Base-by-base conservation (phyloP, 2,888 invertebrate genomes). In the Mythimna ferrago region DNA sequence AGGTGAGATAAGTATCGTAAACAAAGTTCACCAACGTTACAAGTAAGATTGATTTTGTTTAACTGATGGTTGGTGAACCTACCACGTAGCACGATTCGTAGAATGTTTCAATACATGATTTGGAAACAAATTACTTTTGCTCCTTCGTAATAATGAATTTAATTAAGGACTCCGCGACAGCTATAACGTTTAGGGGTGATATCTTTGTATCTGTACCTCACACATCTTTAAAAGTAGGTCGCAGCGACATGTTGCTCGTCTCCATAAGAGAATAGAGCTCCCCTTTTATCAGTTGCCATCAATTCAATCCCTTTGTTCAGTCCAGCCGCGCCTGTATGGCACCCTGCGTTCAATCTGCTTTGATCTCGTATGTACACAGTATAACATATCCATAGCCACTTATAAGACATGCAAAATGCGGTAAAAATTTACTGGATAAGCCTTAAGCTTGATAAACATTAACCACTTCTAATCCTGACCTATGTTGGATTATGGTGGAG, bases 281-380 rank as follows among this genome's bases (percentile, higher is more conserved):
- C 87, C 86, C 89, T 87, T 89, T 87, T 89, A 92, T 92, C 90
- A 90, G 86, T 86, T 82, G 84, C 86, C 89, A 90, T 91, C 91
- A 92, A 92, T 91, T 91, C 82, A 74, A 84, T 81, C 87, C 88
- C 87, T 90, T 93, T 93, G 92, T 93, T 91, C 84, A 79, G 64
- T 66, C 86, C 76, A 87, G 81, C 80, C 81, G 84, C 80, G 85
- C 83, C 78, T 82, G 83, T 79, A 66, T 71, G 87, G 86, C 84
- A 86, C 86, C 87, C 88, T 86, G 84, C 80, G 76, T 83, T 83
- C 88, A 87, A 88, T 88, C 86, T 81, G 75, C 90, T 92, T 91
- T 91, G 88, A 90, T 89, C 87, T 86, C 77, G 63, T 74, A 70
- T 65, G 58, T 71, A 70, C 71, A 73, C 35, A 44, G 19, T 21